Evolutionary conservation across 2,888 invertebrate genomes (phyloP), one percentile per base, ranked within the genome.

Genomic region (Xylophagus ater): DNA sequence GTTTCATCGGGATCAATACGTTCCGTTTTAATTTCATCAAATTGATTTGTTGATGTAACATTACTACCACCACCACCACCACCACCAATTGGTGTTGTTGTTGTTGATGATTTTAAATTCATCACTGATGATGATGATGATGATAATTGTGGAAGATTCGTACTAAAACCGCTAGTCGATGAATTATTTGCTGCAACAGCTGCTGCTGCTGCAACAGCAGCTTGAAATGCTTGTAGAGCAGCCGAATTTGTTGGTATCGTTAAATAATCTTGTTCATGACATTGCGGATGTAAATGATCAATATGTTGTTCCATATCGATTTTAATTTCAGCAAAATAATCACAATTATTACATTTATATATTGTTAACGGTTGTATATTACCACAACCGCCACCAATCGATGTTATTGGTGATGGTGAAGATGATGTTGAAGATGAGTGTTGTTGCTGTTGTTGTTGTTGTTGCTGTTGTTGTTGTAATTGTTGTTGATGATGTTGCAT

Each of bases 401-500:
- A 29, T n/a, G 41, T 28, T 12, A 3, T 7, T 34, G 28, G 13
- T 19, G 13, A 13, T 13, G 35, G 13, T 34, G 29, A n/a, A 25
- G 15, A 7, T 20, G 36, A n/a, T 21, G 15, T 4, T 3, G 4
- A 14, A 2, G 23, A 21, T 33, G 3, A 10, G 10, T 4, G 12
- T 18, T 43, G 40, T 31, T 31, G 26, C 30, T 33, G 33, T 17
- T 26, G 34, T 39, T 66, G 67, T 46, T 67, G 66, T 38, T 68
- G 67, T 50, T 67, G 68, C 51, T 68, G 68, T 49, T 68, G 60
- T 57, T 69, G 68, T 48, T 67, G 55, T 59, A 66, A 52, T 66
- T 68, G 66, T 49, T 69, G 68, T 51, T 62, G 69, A 48, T 68
- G 72, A 57, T 73, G 9, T 12, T 12, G 17, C n/a, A n/a, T n/a